Evolutionary conservation across 2,113 vertebrate species (phyloP).

Genomic region (Spheniscus mendiculus): DNA sequence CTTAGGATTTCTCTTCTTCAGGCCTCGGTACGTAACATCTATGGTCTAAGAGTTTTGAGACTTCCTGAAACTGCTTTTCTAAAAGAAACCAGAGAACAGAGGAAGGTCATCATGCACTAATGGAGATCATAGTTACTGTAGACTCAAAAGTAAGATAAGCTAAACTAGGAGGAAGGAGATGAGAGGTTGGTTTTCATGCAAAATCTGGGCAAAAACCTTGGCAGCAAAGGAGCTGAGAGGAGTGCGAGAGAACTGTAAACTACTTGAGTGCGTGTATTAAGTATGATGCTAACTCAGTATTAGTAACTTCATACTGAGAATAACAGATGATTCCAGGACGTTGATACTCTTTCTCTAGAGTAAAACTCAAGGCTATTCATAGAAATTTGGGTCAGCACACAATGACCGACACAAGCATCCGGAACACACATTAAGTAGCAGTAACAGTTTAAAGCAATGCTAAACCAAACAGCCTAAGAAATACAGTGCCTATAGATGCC

Average conservation of each 20-base stretch:
- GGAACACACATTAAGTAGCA: accelerated
- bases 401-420: neutral
- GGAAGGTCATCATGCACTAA: neutral
- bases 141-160: neutral
- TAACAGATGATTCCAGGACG: neutral
- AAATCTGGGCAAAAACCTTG: neutral
- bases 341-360: neutral
- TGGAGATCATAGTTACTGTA: accelerated
- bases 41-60: neutral
- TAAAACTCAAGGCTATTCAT: neutral
- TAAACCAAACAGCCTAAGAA: neutral
- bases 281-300: neutral
- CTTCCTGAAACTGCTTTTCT: neutral
- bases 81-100: neutral
- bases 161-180: neutral
- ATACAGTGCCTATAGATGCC: neutral
- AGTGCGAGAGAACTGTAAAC: neutral
- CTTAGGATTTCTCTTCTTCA: neutral
- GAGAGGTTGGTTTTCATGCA: neutral
- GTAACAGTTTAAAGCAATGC: neutral
- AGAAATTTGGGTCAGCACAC: neutral
- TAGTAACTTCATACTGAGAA: neutral
- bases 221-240: neutral
- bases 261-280: neutral
- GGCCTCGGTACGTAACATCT: neutral